Percentiles rank a stretch among this genome's conserved stretches.
Conservation (phyloP, 2,113 vertebrate genomes). For the Aegotheles bennettii region DNA sequence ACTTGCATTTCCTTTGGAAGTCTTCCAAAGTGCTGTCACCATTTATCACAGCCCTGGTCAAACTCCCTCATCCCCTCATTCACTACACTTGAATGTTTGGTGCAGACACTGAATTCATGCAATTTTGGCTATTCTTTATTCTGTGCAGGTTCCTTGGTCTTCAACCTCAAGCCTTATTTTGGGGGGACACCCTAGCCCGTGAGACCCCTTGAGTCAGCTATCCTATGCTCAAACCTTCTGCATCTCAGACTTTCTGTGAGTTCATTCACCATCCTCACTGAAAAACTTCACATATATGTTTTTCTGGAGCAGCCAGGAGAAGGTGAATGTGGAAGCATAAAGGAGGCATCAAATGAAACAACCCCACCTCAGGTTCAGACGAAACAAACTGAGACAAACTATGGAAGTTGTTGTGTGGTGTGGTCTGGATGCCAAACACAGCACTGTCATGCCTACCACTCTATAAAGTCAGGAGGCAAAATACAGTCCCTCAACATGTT, state of each 20-base stretch:
- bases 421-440: background rate
- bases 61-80: background rate
- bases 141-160: background rate
- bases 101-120: background rate
- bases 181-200: background rate
- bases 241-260: background rate
- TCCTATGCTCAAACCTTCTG: background rate
- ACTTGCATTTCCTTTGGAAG: background rate
- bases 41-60: background rate
- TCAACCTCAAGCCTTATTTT: background rate
- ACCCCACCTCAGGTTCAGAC: background rate
- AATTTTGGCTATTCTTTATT: background rate
- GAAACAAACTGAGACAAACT: background rate
- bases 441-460: background rate
- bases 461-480: background rate
- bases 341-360: background rate
- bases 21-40: background rate
- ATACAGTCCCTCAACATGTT: accelerated
- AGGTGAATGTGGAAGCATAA: background rate
- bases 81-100: background rate
- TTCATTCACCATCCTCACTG: background rate
- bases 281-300: background rate
- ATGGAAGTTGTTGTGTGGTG: accelerated
- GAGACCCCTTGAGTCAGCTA: background rate
- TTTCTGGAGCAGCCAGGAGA: background rate